A percentile compares a stretch with the other conserved stretches of the same genome.
Evolutionary conservation across 2,888 invertebrate species (phyloP).

Genomic region (Heliconius erato): DNA sequence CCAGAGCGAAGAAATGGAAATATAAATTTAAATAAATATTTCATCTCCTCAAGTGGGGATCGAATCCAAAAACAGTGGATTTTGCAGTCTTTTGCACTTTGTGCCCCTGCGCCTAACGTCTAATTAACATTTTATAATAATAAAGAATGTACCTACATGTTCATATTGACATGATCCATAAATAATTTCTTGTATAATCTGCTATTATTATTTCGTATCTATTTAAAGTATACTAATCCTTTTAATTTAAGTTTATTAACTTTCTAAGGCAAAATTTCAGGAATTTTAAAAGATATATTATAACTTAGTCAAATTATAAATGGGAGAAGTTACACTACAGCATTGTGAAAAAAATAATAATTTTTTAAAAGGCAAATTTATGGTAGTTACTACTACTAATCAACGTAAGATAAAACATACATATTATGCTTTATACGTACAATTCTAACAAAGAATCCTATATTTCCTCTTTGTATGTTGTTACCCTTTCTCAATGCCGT

Average conservation of each 20-base stretch:
- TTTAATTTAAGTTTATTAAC: too few species aligned
- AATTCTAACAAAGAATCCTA: conserved; percentile 40
- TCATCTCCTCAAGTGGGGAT: too few species aligned
- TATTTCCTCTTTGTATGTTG: conserved; percentile 35
- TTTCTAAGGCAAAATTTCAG: not conserved
- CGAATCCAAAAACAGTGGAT: too few species aligned
- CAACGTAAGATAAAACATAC: not conserved
- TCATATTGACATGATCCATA: not conserved
- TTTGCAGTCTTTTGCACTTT: too few species aligned
- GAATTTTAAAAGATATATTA: not conserved
- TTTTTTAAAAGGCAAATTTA: not conserved
- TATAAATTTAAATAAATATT: too few species aligned
- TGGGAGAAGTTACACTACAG: not conserved
- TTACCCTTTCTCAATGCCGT: conserved; percentile 42
- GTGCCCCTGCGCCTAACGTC: too few species aligned
- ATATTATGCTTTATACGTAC: conserved; percentile 20
- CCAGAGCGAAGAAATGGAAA: too few species aligned
- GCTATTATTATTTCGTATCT: not conserved
- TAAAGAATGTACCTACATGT: too few species aligned
- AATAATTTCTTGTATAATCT: not conserved
- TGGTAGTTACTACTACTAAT: not conserved
- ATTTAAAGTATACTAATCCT: too few species aligned
- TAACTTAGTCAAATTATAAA: not conserved
- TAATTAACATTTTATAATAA: too few species aligned
- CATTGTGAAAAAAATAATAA: not conserved